Percentiles rank a stretch among this genome's conserved stretches.
These are phyloP conservation scores for Ariopsis seemanni DNA, from an alignment of 2,113 vertebrate genomes.

Conservation along the genomic window DNA sequence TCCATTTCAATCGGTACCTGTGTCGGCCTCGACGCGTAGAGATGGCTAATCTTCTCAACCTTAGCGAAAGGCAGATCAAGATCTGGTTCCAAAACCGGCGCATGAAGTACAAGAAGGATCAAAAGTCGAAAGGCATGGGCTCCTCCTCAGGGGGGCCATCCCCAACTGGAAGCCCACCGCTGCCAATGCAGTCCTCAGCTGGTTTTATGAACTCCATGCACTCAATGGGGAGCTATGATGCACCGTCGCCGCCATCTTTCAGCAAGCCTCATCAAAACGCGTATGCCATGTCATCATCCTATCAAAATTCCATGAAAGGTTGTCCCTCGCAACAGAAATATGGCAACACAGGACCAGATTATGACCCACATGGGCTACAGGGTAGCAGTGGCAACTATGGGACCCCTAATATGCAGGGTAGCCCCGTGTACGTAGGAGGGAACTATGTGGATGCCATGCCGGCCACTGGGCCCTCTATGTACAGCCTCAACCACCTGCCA, in stretches of 20 bases:
- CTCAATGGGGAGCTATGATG: slow-evolving; percentile 88
- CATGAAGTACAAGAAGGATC: slow-evolving; percentile 98
- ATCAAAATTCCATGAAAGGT: slow-evolving; percentile 89
- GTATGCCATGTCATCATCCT: slow-evolving; percentile 87
- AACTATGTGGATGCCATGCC: slow-evolving; percentile 92
- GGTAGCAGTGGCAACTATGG: slow-evolving; percentile 83
- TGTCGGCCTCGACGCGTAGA: slow-evolving; percentile 92
- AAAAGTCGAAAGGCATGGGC: slow-evolving; percentile 92
- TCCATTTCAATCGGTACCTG: slow-evolving; percentile 97
- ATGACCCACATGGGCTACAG: slow-evolving; percentile 90
- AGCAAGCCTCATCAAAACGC: slow-evolving; percentile 91
- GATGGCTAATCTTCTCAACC: slow-evolving; percentile 96
- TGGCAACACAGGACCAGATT: slow-evolving; percentile 82
- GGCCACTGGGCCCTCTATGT: slow-evolving; percentile 88
- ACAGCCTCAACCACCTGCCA: slow-evolving; percentile 90
- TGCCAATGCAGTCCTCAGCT: slow-evolving; percentile 89
- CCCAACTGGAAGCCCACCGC: slow-evolving; percentile 88
- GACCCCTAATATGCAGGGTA: slow-evolving; percentile 86
- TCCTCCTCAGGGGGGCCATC: slow-evolving; percentile 92
- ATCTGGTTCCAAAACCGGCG: slow-evolving; percentile 98
- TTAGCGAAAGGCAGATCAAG: slow-evolving; percentile 97
- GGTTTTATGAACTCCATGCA: slow-evolving; percentile 93
- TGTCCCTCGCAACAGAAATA: slow-evolving; percentile 92
- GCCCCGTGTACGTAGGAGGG: slow-evolving; percentile 88
- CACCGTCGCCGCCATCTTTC: slow-evolving; percentile 90